Base-by-base conservation (phyloP, 2,888 invertebrate genomes). In the Thymelicus acteon region DNA sequence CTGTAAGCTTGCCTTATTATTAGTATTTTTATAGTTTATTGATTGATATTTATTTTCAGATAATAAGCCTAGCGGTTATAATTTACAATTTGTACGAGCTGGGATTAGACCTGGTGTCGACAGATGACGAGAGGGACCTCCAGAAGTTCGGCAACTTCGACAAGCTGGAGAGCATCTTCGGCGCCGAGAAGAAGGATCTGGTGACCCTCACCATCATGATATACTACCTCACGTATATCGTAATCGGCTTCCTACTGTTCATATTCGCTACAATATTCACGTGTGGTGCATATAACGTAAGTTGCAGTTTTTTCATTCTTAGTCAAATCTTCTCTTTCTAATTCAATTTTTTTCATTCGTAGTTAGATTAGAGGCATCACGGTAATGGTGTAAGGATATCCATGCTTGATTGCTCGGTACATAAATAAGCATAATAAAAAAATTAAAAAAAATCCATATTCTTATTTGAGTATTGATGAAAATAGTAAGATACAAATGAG, bases 201-300 rank as follows among this genome's bases (percentile, higher is more conserved):
- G 87, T 89, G 65, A 79, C 78, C 7, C 75, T 85, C 13, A 84
- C 90, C 40, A 85, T 86, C 61, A 78, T 90, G 72, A 81, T 87
- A 54, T 93, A 93, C 76, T 89, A 89, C 75, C 70, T 86, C 39
- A 82, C 86, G 12, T 93, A 93, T 69, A 84, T 88, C 1, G 72
- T 81, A 2, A 82, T 93, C 70, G 89, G 85, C 64, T 74, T 90
- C 39, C 72, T 92, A 37, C 73, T 92, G 73, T 86, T 93, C 54
- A 72, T 93, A 6, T 90, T 91, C 73, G 82, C 85, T 58, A 78
- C 85, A 5, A 74, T 91, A 69, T 87, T 89, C 71, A 89, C 90
- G 0, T 87, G 89, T 76, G 93, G 93, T 69, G 90, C 90, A 73
- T 88, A 89, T 77, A 89, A 87, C 85, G 93, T 92, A 77, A 79